Conservation (phyloP, 2,113 vertebrate genomes). For the Theropithecus gelada region DNA sequence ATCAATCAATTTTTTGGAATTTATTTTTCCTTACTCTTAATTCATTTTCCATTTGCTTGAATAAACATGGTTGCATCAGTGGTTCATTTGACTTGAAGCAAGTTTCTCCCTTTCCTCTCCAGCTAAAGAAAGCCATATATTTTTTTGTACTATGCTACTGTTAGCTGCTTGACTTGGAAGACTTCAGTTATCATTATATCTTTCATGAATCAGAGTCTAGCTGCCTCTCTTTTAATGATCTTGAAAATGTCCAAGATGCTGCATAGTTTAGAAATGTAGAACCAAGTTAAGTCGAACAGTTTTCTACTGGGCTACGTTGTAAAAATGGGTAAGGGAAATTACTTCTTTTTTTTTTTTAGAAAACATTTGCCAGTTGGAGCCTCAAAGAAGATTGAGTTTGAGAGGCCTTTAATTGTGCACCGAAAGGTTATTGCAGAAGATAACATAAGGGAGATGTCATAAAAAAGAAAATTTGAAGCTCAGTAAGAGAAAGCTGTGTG, state of each 20-base stretch:
- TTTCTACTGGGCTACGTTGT: conserved; percentile 48
- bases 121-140: not conserved
- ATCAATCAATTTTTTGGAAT: not conserved
- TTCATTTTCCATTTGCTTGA: conserved; percentile 49
- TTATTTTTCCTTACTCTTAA: conserved; percentile 18
- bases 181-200: not conserved
- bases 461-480: conserved; percentile 73
- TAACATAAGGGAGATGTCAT: conserved; percentile 72
- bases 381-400: conserved; percentile 64
- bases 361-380: conserved; percentile 73
- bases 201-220: not conserved
- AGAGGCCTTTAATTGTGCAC: conserved; percentile 66
- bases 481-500: conserved; percentile 53
- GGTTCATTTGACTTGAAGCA: not conserved
- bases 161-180: not conserved
- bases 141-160: not conserved
- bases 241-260: conserved; percentile 45
- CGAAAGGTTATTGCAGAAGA: conserved; percentile 67
- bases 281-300: not conserved
- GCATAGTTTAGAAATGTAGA: not conserved
- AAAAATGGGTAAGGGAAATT: conserved; percentile 62
- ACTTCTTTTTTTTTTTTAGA: conserved; percentile 5
- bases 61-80: not conserved
- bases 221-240: not conserved
- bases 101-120: not conserved